Conservation (phyloP, 2,797 vertebrate genomes). For the Lutjanus campechanus region DNA sequence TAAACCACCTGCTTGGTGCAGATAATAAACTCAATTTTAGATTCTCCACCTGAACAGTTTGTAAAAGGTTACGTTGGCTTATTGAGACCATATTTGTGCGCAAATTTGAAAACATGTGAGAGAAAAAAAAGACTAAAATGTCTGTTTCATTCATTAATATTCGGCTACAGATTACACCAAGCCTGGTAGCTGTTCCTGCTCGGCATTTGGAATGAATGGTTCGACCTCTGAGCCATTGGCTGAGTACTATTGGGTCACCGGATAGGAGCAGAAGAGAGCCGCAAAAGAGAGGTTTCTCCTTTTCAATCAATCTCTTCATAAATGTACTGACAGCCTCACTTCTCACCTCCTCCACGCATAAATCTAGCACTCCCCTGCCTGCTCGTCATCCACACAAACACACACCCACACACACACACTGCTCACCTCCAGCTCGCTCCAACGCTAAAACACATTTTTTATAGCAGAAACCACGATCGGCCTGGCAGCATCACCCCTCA, state of each 20-base stretch:
- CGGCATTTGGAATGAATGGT: constrained; percentile 26
- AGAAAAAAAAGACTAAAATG: constrained; percentile 18
- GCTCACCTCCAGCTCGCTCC: constrained; percentile 57
- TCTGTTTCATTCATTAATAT: constrained; percentile 52
- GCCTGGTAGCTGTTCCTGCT: constrained; percentile 29
- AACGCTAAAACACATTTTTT: constrained; percentile 54
- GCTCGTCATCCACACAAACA: constrained; percentile 53
- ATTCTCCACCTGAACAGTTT: constrained; percentile 36
- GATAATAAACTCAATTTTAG: constrained; percentile 1
- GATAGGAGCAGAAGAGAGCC: constrained; percentile 45
- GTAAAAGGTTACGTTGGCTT: constrained; percentile 47
- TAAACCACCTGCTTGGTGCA: constrained; percentile 29
- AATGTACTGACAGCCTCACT: constrained; percentile 69
- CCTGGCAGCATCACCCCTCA: constrained; percentile 47
- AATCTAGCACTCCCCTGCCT: constrained; percentile 49
- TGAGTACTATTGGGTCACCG: constrained; percentile 66
- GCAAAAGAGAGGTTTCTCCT: constrained; percentile 62
- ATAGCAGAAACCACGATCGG: constrained; percentile 47
- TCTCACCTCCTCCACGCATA: constrained; percentile 66
- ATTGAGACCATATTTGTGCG: constrained; percentile 52
- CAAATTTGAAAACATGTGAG: background rate
- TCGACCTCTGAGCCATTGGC: constrained; percentile 76
- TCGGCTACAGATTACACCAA: constrained; percentile 21
- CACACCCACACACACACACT: constrained; percentile 56
- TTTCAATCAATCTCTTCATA: constrained; percentile 67